Conservation (phyloP, 2,797 vertebrate species). For the Notoglanidium macrostoma region DNA sequence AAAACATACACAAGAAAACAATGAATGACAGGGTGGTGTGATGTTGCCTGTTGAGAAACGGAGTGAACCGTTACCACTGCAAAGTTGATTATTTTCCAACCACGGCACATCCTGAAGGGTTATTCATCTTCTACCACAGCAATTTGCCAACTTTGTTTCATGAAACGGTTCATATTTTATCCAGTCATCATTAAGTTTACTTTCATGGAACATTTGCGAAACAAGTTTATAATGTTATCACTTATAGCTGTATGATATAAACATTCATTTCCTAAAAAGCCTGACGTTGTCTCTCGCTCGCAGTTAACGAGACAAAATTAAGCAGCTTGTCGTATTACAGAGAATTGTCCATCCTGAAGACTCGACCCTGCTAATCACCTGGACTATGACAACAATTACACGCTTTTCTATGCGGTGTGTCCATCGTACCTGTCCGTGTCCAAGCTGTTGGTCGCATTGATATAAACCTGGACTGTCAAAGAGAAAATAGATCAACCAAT, state of each 20-base stretch:
- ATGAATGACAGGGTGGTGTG: not conserved
- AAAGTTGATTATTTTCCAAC: not conserved
- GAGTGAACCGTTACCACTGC: not conserved
- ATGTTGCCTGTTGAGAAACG: not conserved
- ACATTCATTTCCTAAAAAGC: not conserved
- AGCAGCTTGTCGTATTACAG: not conserved
- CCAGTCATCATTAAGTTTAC: not conserved
- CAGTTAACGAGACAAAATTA: not conserved
- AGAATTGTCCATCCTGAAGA: not conserved
- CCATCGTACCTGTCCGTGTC: not conserved
- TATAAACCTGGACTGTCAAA: not conserved
- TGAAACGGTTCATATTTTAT: not conserved
- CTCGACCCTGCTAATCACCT: too few relatives aligned
- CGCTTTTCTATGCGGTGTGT: not conserved
- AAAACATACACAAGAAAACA: not conserved
- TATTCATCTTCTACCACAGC: not conserved
- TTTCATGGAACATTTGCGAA: not conserved
- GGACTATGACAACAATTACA: too few relatives aligned
- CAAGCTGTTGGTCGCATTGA: not conserved
- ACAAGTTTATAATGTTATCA: not conserved
- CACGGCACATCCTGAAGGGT: not conserved
- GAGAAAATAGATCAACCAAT: not conserved
- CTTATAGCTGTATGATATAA: not conserved
- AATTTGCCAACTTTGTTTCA: not conserved
- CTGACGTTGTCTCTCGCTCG: not conserved